Base-by-base conservation (phyloP, 2,888 invertebrate genomes). In the Dynastes maya region DNA sequence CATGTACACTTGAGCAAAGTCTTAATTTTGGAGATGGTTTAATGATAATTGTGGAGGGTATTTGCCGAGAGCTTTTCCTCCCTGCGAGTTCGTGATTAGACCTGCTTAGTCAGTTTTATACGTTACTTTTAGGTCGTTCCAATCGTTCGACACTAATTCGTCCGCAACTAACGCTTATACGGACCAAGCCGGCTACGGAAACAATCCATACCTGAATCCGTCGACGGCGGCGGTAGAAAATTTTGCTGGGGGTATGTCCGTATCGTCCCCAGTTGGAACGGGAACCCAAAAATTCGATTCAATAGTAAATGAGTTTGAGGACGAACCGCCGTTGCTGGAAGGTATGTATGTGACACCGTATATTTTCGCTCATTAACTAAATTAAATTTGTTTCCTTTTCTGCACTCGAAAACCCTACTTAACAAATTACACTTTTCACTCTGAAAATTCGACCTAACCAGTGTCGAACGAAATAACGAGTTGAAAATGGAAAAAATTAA, bases 291-390 rank as follows among this genome's bases (percentile, higher is more conserved):
- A 77, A 22, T 82, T 78, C 79, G 65, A 79, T 58, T 70, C 71
- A 22, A 45, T 72, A 22, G 81, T 71, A n/a, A 81, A 80, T 65
- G 81, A 79, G 74, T 84, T 83, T 77, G 84, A 83, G 70, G 83
- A 83, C 77, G 84, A 84, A 76, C 83, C 83, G 63, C 84, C 84
- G 37, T 77, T 83, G 55, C 80, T 84, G 32, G 84, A 83, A 83
- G 84, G 83, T 83, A 82, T 68, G 64, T 51, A 70, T 70, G 61
- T 74, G 61, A 61, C 72, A 61, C 32, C 29, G 72, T 74, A 74
- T 61, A 74, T 74, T 74, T 74, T 74, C 58, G 45, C 61, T 74
- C 72, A 74, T 74, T 74, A 74, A 74, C 61, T 74, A 74, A 74
- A 74, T 74, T 74, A 74, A 74, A 74, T 74, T 74, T 74, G 72